These are phyloP conservation scores for Ormyrus labotus DNA, from an alignment of 2,888 invertebrate genomes.

Conservation along the genomic window DNA sequence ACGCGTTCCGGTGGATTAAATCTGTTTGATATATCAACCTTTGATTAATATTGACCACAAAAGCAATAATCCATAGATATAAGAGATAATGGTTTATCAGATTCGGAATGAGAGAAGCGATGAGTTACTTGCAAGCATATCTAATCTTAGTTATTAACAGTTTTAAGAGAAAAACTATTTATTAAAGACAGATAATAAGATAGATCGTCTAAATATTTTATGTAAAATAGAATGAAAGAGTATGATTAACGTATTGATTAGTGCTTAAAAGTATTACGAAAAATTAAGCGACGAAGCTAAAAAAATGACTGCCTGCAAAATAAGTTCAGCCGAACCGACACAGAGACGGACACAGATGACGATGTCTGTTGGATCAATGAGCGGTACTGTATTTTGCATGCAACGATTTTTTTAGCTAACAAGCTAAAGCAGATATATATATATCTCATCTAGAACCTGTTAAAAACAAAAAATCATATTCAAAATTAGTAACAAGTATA, in stretches of 20 bases:
- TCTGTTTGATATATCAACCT: too few species aligned
- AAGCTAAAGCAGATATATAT: slow-evolving; percentile 4
- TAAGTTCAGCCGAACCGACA: neutral
- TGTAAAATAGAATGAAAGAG: neutral
- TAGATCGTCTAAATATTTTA: neutral
- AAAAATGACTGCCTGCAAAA: slow-evolving; percentile 44
- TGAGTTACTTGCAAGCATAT: too few species aligned
- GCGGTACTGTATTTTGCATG: slow-evolving; percentile 21
- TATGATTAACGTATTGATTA: neutral
- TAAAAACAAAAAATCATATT: slow-evolving; percentile 27
- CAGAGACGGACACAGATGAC: too few species aligned
- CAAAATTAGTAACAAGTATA: slow-evolving; percentile 20
- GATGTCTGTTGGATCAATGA: neutral
- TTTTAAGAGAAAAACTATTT: too few species aligned
- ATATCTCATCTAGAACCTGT: slow-evolving; percentile 37
- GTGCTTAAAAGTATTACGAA: neutral
- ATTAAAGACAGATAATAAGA: too few species aligned
- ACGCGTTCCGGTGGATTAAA: too few species aligned
- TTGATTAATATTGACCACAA: too few species aligned
- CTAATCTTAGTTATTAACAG: too few species aligned
- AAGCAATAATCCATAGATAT: too few species aligned
- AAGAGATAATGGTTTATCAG: too few species aligned
- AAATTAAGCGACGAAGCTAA: neutral
- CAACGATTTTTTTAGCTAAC: slow-evolving; percentile 31
- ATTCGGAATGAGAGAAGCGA: too few species aligned